These are phyloP conservation scores for Drosophila bocki DNA, from an alignment of 1,140 invertebrate species.

Conservation along the genomic window DNA sequence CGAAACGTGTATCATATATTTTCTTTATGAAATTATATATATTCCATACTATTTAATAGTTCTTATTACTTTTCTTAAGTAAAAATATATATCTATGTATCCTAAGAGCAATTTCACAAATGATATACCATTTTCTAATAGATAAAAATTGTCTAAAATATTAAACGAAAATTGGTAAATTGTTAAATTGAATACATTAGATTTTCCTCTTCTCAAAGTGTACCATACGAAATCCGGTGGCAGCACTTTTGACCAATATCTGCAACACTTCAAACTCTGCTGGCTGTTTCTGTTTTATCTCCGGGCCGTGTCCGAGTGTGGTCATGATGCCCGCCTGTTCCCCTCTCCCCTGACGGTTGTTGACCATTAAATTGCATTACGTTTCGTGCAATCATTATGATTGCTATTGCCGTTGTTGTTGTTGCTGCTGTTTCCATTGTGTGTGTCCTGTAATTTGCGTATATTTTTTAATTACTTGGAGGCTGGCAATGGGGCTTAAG, in stretches of 20 bases:
- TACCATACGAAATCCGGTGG: slow-evolving; percentile 18
- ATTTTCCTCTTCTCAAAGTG: not conserved
- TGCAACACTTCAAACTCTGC: slow-evolving; percentile 75
- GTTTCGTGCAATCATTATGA: slow-evolving; percentile 70
- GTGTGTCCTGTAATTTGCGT: slow-evolving; percentile 50
- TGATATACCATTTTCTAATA: not conserved
- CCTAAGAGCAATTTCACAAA: not conserved
- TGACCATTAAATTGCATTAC: slow-evolving; percentile 80
- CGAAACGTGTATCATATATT: not conserved
- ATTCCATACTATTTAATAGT: not conserved
- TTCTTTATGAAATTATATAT: too few relatives aligned
- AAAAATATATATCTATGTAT: not conserved
- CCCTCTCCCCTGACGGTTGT: slow-evolving; percentile 33
- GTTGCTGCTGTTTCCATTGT: slow-evolving; percentile 32
- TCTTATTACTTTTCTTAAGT: not conserved
- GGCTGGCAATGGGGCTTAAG: slow-evolving; percentile 16
- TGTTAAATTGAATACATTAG: too few relatives aligned
- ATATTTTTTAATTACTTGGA: slow-evolving; percentile 57
- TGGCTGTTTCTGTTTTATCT: slow-evolving; percentile 42
- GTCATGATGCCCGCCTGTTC: slow-evolving; percentile 24
- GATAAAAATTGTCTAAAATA: not conserved
- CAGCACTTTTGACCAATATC: slow-evolving; percentile 79
- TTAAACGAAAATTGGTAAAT: too few relatives aligned
- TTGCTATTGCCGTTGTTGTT: slow-evolving; percentile 35
- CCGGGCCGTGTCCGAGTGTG: slow-evolving; percentile 44